Conservation (phyloP, 2,113 vertebrate genomes). For the Cryptoleucopteryx plumbea region DNA sequence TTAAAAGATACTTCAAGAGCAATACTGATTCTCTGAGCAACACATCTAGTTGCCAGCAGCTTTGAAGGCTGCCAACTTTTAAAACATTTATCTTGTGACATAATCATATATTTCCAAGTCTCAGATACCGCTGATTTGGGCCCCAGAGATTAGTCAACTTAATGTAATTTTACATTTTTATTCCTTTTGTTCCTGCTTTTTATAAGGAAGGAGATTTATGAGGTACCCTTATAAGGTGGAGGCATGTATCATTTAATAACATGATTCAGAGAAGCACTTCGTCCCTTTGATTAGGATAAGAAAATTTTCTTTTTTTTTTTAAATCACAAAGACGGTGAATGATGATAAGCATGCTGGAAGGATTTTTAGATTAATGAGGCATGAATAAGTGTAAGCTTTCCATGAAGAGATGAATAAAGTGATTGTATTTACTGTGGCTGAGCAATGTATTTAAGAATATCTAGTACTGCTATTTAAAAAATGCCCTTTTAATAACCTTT, state of each 20-base stretch:
- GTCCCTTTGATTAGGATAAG: background rate
- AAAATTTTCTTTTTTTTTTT: background rate
- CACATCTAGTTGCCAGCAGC: background rate
- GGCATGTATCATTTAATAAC: background rate
- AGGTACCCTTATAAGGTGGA: background rate
- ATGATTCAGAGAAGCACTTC: background rate
- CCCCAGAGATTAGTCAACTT: background rate
- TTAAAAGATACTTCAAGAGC: background rate
- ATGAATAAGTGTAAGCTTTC: background rate
- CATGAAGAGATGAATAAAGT: background rate
- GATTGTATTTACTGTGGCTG: background rate
- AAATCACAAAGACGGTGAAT: background rate
- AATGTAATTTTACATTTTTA: background rate
- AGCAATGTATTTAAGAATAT: background rate
- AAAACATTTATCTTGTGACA: background rate
- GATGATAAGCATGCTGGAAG: background rate
- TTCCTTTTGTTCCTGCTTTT: background rate
- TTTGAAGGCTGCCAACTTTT: background rate
- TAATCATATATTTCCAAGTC: background rate
- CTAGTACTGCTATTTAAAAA: background rate
- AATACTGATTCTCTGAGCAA: background rate
- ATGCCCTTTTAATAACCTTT: background rate
- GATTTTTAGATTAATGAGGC: constrained; percentile 16
- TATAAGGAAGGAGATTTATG: background rate
- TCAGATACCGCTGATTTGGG: background rate